Evolutionary conservation across 2,888 invertebrate species (phyloP), one percentile per base, ranked within the genome.

Genomic region (Hermaeophaga mercurialis): DNA sequence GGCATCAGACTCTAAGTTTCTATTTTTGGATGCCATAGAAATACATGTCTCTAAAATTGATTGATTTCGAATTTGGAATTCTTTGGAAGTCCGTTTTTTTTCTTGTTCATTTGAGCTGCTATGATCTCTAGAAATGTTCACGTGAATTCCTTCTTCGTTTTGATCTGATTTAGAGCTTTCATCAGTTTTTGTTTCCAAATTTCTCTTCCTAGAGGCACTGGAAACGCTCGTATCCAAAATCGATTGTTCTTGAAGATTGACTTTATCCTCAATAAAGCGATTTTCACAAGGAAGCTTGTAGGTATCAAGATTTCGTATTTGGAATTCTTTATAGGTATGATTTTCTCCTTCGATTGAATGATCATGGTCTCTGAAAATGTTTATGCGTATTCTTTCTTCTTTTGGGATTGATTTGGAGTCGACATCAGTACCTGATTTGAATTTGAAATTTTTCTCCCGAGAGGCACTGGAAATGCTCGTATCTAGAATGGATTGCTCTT

Each of bases 81-180:
- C 11, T 39, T 15, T 38, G 24, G 26, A 31, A 22, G 28, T 12
- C 18, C 31, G 1, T 9, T n/a, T 9, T 24, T 28, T 22, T n/a
- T 15, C n/a, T 33, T 18, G 4, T 64, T 63, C 24, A 66, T 31
- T 19, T 3, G 28, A 45, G 6, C 28, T 11, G 17, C 18, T n/a
- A 45, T 45, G 28, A 9, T 28, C 11, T 18, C 9, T 31, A 7
- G 22, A 22, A 7, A 22, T 22, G 4, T 22, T 22, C 7, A 4
- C n/a, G n/a, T n/a, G n/a, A n/a, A n/a, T 22, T 22, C 7, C 7
- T 22, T 5, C 4, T 22, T 22, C 7, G 22, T 5, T 22, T 22
- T 22, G 22, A 22, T 5, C 22, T 22, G 22, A 12, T 22, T 26
- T 33, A 12, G 19, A 22, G 6, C 6, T 22, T 1, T 12, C 11